Base-by-base conservation (phyloP, 2,888 invertebrate genomes). In the Mythimna ferrago region DNA sequence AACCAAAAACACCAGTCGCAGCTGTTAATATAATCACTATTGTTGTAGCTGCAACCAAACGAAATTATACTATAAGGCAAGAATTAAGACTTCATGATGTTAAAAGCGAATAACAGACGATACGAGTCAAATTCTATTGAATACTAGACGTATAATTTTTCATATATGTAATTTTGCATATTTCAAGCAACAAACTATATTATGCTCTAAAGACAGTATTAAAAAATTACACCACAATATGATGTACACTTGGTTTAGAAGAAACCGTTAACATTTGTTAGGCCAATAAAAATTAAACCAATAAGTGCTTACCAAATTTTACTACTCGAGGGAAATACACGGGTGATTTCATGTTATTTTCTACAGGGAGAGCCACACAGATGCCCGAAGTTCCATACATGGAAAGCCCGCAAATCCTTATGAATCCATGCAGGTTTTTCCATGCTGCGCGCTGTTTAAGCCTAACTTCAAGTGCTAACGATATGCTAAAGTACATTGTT, bases 1-100 rank as follows among this genome's bases (percentile, higher is more conserved):
- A 95, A 0, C 95, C 95, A 7, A 94, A 91, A 72, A 94, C 92
- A 0, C 95, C 95, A 0, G 91, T 89, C 0, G 87, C 64, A 6
- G 86, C 76, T 0, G 91, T 83, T 1, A 90, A 78, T 0, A 85
- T 0, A 2, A 92, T 48, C 0, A 93, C 93, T 0, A 91, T 82
- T 0, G 81, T 32, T 91, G 92, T 93, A 0, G 91, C 95, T 95
- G 88, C n/a, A 88, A 88, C n/a, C 68, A 82, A 68, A 66, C 6
- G 0, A 21, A 70, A 51, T 35, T n/a, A 48, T 19, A 44, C 3
- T 6, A 51, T 66, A 21, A 64, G 4, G 4, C 11, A 32, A 9
- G n/a, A 35, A 58, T 58, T 58, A n/a, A 2, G 35, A n/a, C 35
- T n/a, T 58, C 26, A 11, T 56, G 26, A 14, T 21, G 54, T 26